These are phyloP conservation scores for Lepidotrigona ventralis DNA, from an alignment of 1,140 invertebrate genomes.

Conservation along the genomic window DNA sequence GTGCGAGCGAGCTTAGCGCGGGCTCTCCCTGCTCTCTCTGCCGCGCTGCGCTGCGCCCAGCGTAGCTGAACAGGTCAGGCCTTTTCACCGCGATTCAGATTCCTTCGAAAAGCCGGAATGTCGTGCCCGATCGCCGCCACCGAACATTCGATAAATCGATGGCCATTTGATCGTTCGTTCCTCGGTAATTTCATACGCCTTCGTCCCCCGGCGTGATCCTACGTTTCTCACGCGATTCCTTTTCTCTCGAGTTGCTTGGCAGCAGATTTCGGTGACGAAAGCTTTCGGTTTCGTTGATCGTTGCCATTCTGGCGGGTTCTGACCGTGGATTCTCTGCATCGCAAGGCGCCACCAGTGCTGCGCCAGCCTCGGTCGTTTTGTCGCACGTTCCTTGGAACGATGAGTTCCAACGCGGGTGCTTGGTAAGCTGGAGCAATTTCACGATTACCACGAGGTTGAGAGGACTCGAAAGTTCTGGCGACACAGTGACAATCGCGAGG, in stretches of 20 bases:
- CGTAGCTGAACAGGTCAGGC: conserved; percentile 50
- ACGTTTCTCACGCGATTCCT: no score
- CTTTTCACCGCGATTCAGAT: neutral
- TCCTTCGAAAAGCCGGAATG: neutral
- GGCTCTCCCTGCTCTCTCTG: conserved; percentile 56
- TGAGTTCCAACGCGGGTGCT: neutral
- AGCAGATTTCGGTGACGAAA: no score
- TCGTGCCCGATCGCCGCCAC: neutral
- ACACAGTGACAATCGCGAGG: neutral
- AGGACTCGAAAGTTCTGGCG: neutral
- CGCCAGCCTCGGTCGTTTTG: neutral
- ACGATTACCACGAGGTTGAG: neutral
- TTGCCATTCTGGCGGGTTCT: neutral
- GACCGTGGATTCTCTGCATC: neutral
- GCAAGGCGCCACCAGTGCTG: neutral
- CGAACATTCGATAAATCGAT: neutral
- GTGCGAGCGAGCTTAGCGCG: conserved; percentile 58
- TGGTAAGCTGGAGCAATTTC: neutral
- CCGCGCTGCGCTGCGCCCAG: conserved; percentile 58
- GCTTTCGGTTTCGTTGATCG: neutral
- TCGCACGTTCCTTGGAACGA: neutral
- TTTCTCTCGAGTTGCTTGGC: neutral
- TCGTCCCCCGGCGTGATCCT: no score
- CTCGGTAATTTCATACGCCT: no score
- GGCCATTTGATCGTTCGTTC: neutral